phyloP scores from a whole-genome alignment of 2,797 vertebrate genomes.

The Pristis pectinata region DNA sequence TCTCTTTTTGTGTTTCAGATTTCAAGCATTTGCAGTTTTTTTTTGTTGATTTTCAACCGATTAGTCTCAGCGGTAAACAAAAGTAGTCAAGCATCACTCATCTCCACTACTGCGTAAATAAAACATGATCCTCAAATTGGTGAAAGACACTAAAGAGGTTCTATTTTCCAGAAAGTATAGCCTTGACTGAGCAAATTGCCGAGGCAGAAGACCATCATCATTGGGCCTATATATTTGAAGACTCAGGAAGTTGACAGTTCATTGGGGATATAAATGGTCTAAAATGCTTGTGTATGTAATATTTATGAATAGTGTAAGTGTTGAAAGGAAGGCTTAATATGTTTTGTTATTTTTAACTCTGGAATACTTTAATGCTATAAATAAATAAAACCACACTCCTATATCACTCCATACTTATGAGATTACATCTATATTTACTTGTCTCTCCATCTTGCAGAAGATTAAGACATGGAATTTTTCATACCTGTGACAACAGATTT shows the following conservation, averaged over 20 bases:
- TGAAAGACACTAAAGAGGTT: conserved; percentile 12
- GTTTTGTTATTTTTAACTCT: conserved; percentile 30
- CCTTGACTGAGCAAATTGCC: conserved; percentile 7
- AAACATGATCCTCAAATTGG: conserved; percentile 22
- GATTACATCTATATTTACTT: background rate
- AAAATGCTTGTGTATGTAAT: conserved; percentile 25
- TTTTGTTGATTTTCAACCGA: no score
- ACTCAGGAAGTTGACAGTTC: background rate
- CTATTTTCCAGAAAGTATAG: background rate
- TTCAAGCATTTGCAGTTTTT: no score
- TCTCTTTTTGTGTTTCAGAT: no score
- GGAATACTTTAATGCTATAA: background rate
- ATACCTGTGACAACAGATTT: background rate
- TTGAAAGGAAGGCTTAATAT: conserved; percentile 19
- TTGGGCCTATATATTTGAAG: background rate
- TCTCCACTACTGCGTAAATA: background rate
- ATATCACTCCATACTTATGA: background rate
- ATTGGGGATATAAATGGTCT: background rate
- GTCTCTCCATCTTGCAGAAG: background rate
- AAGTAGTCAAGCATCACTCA: background rate
- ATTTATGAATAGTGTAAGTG: conserved; percentile 21
- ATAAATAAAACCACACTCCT: conserved; percentile 3
- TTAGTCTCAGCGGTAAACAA: background rate
- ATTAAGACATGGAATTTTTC: background rate
- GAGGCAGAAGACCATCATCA: background rate